These are phyloP conservation scores for Erythrocercus mccallii DNA, from an alignment of 2,113 vertebrate species.

Conservation along the genomic window DNA sequence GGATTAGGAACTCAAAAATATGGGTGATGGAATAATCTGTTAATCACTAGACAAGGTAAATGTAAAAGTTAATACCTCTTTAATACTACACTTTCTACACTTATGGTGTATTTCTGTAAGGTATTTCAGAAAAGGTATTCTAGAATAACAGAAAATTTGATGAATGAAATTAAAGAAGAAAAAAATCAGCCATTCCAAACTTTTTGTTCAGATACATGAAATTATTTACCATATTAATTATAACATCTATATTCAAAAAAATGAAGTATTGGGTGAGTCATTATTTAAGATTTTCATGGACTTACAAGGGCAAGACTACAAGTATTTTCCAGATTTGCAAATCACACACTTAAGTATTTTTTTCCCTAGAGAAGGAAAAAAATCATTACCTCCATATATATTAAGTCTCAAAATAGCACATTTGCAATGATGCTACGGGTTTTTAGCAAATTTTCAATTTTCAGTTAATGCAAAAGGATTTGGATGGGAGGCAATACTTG, in stretches of 20 bases:
- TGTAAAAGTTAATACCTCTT: background rate
- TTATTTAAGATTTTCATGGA: background rate
- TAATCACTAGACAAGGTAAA: background rate
- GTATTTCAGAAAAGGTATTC: background rate
- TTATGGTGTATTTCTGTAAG: background rate
- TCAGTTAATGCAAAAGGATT: background rate
- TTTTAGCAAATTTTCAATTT: background rate
- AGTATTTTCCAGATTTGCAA: background rate
- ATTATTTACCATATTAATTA: background rate
- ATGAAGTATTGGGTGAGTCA: background rate
- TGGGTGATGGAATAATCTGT: background rate
- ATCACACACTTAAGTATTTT: background rate
- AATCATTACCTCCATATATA: background rate
- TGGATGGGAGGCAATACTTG: background rate
- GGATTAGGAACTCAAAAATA: background rate
- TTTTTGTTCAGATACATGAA: background rate
- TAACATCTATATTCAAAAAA: background rate
- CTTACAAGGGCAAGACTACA: background rate
- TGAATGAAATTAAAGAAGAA: background rate
- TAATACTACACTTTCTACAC: background rate
- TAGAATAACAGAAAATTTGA: background rate
- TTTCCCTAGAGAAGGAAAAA: background rate
- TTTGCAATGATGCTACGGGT: background rate
- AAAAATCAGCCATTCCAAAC: background rate
- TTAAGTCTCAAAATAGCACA: background rate